Evolutionary conservation across 2,113 vertebrate species (phyloP), one percentile per base, ranked within the genome.

Genomic region (Lagopus leucura): DNA sequence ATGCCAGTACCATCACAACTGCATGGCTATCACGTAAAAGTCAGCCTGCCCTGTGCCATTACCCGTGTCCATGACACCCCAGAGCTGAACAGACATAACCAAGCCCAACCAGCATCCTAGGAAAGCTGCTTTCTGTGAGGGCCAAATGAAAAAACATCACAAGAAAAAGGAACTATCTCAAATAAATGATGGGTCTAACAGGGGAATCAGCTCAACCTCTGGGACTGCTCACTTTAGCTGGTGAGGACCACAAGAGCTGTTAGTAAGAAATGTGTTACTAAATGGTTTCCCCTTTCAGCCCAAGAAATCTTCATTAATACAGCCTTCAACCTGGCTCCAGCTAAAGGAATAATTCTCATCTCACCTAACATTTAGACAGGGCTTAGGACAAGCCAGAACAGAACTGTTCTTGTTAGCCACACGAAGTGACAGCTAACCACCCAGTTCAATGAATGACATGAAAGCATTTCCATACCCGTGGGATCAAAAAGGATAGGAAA

Each of bases 371-470:
- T 45, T 52, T 77, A 72, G 47, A 83, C 3, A 71, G 34, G 47
- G 12, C 43, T 82, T 69, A 83, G 50, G 60, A 92, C 55, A 69
- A 92, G 79, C 7, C 1, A 78, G 65, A 55, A 38, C 32, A 88
- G 43, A 72, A 85, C 36, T 13, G 17, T 5, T 86, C 71, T 74
- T 71, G 55, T 57, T 81, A 91, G 76, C 60, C 79, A 77, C 57
- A 67, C 42, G 64, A 94, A 80, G 14, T 93, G 91, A 91, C 94
- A 93, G 92, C 67, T 88, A 91, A 93, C 82, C 72, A 89, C 25
- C 32, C 58, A 43, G 78, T 36, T 72, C 92, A 90, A 93, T 5
- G 60, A 93, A 95, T 58, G 43, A 83, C 75, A 89, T 86, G 87
- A 67, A 82, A 92, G 61, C 20, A 7, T 14, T 75, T 67, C 76